Evolutionary conservation across 2,797 vertebrate species (phyloP), one percentile per base, ranked within the genome.

Genomic region (Labroides dimidiatus): DNA sequence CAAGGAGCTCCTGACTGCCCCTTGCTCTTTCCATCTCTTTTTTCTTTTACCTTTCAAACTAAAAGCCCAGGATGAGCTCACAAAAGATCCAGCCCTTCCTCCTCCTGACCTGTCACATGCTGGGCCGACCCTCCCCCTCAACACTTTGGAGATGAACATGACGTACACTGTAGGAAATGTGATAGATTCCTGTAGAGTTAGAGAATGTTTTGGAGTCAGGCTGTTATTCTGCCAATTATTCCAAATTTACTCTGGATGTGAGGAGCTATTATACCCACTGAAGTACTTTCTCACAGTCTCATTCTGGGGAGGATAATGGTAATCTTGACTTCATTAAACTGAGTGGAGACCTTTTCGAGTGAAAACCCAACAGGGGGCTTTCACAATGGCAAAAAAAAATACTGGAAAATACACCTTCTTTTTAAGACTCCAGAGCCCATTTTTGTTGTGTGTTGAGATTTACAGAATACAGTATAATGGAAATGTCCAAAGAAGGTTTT

Each of bases 181-280:
- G 93, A 92, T 95, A 95, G 92, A 95, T 96, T 75, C 95, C 95
- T 17, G 96, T 93, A 12, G 96, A 94, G 93, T 94, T 93, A 78
- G 95, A 97, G 59, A 95, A 93, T 0, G 95, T 94, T 93, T 94
- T 67, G 53, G 58, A 76, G 75, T 78, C 85, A 19, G 77, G 43
- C 79, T 81, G 78, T 80, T 88, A 62, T 83, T 89, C 77, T 74
- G 76, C 85, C 87, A 91, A 89, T 91, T 89, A 91, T 82, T 75
- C 70, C 69, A 58, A 63, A 49, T 75, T 77, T 50, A 58, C 19
- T 11, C 49, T 48, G 62, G 37, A 69, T 69, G 69, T 86, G 72
- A 80, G 61, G 51, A 60, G 64, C 64, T 53, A 58, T 62, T 61
- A 70, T 10, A 37, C 3, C 13, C 51, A 14, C 56, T 13, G 43